A percentile compares a stretch with the other conserved stretches of the same genome.
These are phyloP conservation scores for Chitala chitala DNA, from an alignment of 2,113 vertebrate species.

Conservation along the genomic window DNA sequence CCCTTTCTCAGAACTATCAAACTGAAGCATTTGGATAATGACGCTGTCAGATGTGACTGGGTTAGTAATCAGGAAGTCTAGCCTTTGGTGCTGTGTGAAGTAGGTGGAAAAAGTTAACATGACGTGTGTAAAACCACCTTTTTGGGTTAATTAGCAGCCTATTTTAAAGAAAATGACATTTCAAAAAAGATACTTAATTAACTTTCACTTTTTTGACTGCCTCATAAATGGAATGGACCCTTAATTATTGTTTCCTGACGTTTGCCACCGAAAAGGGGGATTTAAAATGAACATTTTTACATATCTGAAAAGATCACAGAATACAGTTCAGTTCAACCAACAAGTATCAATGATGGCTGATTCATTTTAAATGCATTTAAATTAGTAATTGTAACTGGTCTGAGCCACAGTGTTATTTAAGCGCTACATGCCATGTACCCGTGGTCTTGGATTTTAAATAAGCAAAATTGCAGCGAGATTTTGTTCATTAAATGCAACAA, in stretches of 20 bases:
- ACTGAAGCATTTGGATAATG: slow-evolving; percentile 69
- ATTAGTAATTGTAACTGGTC: not conserved
- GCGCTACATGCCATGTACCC: not conserved
- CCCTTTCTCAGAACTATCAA: slow-evolving; percentile 69
- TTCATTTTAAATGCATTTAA: not conserved
- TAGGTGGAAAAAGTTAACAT: slow-evolving; percentile 34
- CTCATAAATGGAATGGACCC: not conserved
- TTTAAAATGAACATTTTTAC: not conserved
- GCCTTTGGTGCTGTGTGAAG: slow-evolving; percentile 35
- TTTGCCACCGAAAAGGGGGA: not conserved
- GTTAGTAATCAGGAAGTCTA: slow-evolving; percentile 68
- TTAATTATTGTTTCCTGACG: slow-evolving; percentile 1
- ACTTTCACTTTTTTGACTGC: slow-evolving; percentile 16
- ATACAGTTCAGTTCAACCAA: not conserved
- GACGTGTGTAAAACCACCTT: slow-evolving; percentile 34
- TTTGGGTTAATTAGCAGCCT: slow-evolving; percentile 41
- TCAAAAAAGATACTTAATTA: slow-evolving; percentile 15
- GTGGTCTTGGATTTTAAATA: no score
- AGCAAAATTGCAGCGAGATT: no score
- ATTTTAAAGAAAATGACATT: slow-evolving; percentile 36
- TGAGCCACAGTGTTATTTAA: no score
- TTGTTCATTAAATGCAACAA: no score
- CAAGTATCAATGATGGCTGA: not conserved
- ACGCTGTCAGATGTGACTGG: slow-evolving; percentile 70
- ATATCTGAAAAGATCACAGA: not conserved